phyloP scores from a whole-genome alignment of 2,113 vertebrate genomes.

The Mus spicilegus region DNA sequence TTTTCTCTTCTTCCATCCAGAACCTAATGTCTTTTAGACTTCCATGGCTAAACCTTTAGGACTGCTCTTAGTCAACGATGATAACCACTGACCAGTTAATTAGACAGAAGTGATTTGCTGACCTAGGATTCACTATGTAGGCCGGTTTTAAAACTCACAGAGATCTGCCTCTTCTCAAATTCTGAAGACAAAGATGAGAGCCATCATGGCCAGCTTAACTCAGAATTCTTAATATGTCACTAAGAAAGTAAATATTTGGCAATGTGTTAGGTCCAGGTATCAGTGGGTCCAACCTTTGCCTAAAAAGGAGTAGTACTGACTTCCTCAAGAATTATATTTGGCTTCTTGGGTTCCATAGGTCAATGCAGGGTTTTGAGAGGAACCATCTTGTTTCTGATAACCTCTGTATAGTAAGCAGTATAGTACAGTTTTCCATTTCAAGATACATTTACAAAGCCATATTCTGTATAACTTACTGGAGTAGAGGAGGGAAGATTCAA shows the following conservation, averaged over 20 bases:
- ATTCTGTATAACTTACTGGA: background rate
- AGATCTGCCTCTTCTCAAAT: background rate
- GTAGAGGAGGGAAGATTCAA: background rate
- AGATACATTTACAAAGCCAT: background rate
- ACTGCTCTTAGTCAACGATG: background rate
- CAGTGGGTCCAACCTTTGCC: background rate
- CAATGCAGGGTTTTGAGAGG: background rate
- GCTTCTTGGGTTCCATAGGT: background rate
- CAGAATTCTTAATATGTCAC: background rate
- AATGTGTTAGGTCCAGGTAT: background rate
- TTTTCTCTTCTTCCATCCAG: background rate
- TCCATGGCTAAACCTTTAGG: background rate
- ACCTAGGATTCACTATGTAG: background rate
- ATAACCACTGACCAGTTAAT: background rate
- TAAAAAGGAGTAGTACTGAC: background rate
- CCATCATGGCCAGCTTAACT: background rate
- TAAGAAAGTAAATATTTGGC: background rate
- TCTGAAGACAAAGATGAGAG: background rate
- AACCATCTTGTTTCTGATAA: conserved; percentile 10
- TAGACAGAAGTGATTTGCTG: background rate
- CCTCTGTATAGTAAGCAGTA: background rate
- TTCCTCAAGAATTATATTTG: background rate
- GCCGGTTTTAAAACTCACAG: background rate
- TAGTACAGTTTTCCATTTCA: background rate
- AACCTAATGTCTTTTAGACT: background rate